Evolutionary conservation across 1,140 invertebrate species (phyloP), one percentile per base, ranked within the genome.

Genomic region (Melipona quadrifasciata): DNA sequence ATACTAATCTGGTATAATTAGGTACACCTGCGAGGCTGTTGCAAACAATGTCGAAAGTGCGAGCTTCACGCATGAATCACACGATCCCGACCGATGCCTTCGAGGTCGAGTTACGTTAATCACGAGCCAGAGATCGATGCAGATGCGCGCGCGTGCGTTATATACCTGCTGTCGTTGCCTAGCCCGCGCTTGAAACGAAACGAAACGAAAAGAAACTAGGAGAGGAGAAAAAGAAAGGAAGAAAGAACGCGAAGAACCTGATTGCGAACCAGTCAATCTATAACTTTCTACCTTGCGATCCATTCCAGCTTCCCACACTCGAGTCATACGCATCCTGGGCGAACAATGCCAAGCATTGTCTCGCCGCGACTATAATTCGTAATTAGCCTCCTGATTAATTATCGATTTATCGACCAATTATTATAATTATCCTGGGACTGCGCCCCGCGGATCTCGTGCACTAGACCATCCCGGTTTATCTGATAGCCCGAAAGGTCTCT

Each of bases 371-470:
- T 90, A 91, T 94, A 94, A 94, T 94, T 94, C 91, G 92, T 91
- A 94, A 94, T 94, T 94, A 94, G 90, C 87, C 91, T 92, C 81
- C 92, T 93, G 91, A 93, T 94, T 94, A 94, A 94, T 94, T 93
- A 93, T 92, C 93, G 92, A 94, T 93, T 93, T 93, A 94, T 93
- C 92, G 89, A 83, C 90, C 92, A 93, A 94, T 94, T 93, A 94
- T 93, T 89, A 90, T 93, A 93, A 92, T 92, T 92, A 91, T 90
- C 79, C 39, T 21, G 21, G 27, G 53, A 76, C 77, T 68, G 21
- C 53, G 80, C 64, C 71, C 82, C 75, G 74, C 76, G 72, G 84
- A 90, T 91, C 86, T 89, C 87, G 88, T 87, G 86, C 85, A 89
- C 85, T 47, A 76, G 76, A 82, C 78, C 87, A 87, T 39, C 47